Conservation (phyloP, 2,113 vertebrate species). For the Fulica atra region DNA sequence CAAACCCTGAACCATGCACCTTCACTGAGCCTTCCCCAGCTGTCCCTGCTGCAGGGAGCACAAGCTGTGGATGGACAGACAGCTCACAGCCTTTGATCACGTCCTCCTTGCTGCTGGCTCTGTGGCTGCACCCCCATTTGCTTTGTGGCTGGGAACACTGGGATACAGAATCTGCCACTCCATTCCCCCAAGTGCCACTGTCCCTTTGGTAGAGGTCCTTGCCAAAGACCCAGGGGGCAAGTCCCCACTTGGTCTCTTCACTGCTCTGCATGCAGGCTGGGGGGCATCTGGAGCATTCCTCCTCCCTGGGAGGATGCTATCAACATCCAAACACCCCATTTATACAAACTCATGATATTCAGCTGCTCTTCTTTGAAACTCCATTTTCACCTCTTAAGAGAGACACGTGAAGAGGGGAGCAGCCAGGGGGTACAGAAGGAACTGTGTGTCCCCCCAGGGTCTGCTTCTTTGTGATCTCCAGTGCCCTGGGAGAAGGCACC, state of each 20-base stretch:
- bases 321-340: background rate
- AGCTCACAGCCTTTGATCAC: background rate
- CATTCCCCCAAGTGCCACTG: background rate
- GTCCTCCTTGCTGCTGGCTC: background rate
- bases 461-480: background rate
- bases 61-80: background rate
- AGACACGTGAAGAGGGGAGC: background rate
- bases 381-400: background rate
- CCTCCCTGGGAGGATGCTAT: background rate
- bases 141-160: background rate
- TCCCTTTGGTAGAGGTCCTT: background rate
- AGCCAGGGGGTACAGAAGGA: background rate
- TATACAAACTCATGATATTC: background rate
- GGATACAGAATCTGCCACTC: background rate
- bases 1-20: background rate
- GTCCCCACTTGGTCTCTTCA: rapidly evolving
- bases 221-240: background rate
- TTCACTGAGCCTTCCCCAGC: background rate
- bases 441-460: no score
- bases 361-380: background rate
- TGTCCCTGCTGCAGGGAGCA: background rate
- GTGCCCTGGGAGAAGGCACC: background rate
- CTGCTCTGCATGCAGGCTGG: background rate
- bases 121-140: rapidly evolving
- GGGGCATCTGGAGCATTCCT: background rate